phyloP scores from a whole-genome alignment of 1,140 invertebrate genomes.

The Chelonus insularis region DNA sequence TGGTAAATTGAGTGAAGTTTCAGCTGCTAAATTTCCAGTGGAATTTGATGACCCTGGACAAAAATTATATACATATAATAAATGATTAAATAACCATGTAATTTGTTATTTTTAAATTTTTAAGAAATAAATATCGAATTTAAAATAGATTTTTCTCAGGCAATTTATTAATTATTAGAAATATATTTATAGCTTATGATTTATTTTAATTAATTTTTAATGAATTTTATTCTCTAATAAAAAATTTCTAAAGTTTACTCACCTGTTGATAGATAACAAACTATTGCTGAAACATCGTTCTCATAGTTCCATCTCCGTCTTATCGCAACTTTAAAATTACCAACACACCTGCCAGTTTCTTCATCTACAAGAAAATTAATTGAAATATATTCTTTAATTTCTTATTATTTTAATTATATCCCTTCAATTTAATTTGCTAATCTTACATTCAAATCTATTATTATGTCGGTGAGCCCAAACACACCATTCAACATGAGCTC shows the following conservation, averaged over 20 bases:
- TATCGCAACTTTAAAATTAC: slow-evolving; percentile 78
- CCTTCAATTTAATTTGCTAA: not conserved
- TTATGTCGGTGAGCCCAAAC: slow-evolving; percentile 86
- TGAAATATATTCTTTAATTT: too few relatives aligned
- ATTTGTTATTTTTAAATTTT: too few relatives aligned
- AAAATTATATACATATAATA: slow-evolving; percentile 20
- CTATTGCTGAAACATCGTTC: slow-evolving; percentile 81
- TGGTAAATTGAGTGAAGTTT: slow-evolving; percentile 62
- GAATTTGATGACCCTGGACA: slow-evolving; percentile 67
- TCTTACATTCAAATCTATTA: slow-evolving; percentile 82
- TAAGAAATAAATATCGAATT: too few relatives aligned
- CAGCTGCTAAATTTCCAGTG: slow-evolving; percentile 65
- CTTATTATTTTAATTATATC: not conserved
- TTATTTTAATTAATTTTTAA: slow-evolving; percentile 23
- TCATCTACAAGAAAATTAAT: too few relatives aligned
- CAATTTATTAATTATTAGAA: too few relatives aligned
- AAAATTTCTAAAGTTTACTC: slow-evolving; percentile 34
- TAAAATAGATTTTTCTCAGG: too few relatives aligned
- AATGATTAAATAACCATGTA: too few relatives aligned
- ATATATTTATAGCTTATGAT: not conserved
- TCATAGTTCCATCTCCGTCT: slow-evolving; percentile 85
- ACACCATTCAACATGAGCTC: slow-evolving; percentile 88
- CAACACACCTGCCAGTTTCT: slow-evolving; percentile 82
- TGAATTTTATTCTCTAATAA: too few relatives aligned
- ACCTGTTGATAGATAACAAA: slow-evolving; percentile 79